phyloP scores from a whole-genome alignment of 2,888 invertebrate genomes.

The Eristalis pertinax region DNA sequence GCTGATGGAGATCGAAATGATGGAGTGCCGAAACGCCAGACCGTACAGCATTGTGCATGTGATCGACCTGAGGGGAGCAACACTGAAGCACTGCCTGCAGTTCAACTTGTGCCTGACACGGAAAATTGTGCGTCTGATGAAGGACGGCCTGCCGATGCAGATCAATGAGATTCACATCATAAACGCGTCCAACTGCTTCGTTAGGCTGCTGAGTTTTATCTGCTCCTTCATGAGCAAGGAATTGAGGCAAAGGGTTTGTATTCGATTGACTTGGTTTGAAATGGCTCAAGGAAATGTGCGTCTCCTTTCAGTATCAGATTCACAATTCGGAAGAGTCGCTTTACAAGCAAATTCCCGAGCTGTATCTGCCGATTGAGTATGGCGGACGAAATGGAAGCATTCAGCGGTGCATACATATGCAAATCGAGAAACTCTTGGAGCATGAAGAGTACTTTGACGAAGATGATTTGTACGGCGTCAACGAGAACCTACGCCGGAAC shows the following conservation, averaged over 20 bases:
- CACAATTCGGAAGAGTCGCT: slow-evolving; percentile 37
- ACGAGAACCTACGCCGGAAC: slow-evolving; percentile 17
- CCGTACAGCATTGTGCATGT: slow-evolving; percentile 13
- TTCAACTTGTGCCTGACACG: slow-evolving; percentile 1
- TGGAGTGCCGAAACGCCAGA: slow-evolving; percentile 77
- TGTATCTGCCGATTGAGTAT: slow-evolving; percentile 33
- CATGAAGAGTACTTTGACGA: slow-evolving; percentile 32
- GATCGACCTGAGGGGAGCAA: slow-evolving; percentile 24
- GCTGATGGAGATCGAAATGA: slow-evolving; percentile 83
- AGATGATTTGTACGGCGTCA: slow-evolving; percentile 26
- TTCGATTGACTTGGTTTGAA: not conserved
- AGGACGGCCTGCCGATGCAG: slow-evolving; percentile 14
- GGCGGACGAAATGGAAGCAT: slow-evolving; percentile 43
- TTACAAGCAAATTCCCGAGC: slow-evolving; percentile 31
- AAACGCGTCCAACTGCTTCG: slow-evolving; percentile 24
- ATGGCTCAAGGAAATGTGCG: not conserved
- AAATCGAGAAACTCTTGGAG: slow-evolving; percentile 11
- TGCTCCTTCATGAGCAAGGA: slow-evolving; percentile 5
- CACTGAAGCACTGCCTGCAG: slow-evolving; percentile 26
- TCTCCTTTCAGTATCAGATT: slow-evolving; percentile 17
- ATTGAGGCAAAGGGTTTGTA: slow-evolving; percentile 21
- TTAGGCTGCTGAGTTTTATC: not conserved
- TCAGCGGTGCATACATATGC: not conserved
- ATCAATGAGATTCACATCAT: slow-evolving; percentile 34
- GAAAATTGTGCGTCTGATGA: slow-evolving; percentile 6